phyloP scores from a whole-genome alignment of 2,888 invertebrate genomes.

The Pachycephus smyrnensis region DNA sequence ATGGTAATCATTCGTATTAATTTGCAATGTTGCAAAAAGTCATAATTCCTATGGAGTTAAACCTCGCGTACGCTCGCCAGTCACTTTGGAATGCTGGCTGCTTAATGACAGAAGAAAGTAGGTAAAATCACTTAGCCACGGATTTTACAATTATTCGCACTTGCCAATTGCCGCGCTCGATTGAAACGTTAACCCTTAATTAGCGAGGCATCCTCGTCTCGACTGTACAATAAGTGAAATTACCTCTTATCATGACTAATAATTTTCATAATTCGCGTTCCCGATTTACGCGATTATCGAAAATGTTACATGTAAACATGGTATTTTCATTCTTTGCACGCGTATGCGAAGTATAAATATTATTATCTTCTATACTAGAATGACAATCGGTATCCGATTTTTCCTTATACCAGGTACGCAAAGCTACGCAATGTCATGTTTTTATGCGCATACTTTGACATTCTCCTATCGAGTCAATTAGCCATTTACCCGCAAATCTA shows the following conservation, averaged over 20 bases:
- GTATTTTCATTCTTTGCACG: neutral
- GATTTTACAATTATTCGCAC: constrained; percentile 2
- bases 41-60: neutral
- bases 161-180: constrained; percentile 14
- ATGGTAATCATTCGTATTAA: constrained; percentile 17
- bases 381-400: neutral
- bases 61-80: neutral
- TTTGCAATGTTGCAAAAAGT: constrained; percentile 16
- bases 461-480: constrained; percentile 25
- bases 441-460: constrained; percentile 33
- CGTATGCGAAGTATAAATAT: neutral
- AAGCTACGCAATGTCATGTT: constrained; percentile 28
- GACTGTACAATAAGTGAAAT: constrained; percentile 38
- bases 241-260: constrained; percentile 26
- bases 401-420: constrained; percentile 24
- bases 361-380: too few species aligned
- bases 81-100: constrained; percentile 8
- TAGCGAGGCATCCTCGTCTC: constrained; percentile 30
- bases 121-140: constrained; percentile 19
- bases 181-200: constrained; percentile 45
- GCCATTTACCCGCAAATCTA: constrained; percentile 19
- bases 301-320: neutral
- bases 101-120: constrained; percentile 21
- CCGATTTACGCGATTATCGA: neutral
- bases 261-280: neutral